Conservation (phyloP, 2,113 vertebrate species). For the Rhabdomys dilectus region DNA sequence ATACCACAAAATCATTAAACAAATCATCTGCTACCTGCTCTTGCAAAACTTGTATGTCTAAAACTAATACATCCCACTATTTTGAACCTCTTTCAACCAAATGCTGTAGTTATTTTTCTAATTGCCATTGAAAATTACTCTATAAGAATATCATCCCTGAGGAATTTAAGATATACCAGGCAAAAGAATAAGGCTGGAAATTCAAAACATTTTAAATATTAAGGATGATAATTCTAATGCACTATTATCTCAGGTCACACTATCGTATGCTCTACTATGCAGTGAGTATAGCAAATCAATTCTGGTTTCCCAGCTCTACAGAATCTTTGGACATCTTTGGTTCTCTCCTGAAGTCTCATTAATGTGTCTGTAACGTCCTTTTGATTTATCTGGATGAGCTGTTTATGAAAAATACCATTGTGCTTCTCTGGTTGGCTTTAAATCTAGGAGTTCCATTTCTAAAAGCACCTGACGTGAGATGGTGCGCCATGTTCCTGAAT, state of each 20-base stretch:
- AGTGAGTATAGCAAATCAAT: background rate
- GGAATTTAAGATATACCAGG: background rate
- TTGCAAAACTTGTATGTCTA: background rate
- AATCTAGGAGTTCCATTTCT: background rate
- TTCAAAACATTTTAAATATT: constrained; percentile 1
- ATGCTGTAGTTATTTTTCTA: background rate
- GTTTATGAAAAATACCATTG: background rate
- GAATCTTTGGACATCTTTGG: background rate
- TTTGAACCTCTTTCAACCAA: background rate
- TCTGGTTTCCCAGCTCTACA: background rate
- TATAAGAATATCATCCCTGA: background rate
- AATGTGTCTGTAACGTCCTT: background rate
- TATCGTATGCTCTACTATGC: background rate
- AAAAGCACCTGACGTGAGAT: background rate
- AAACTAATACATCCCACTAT: background rate
- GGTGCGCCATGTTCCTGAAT: background rate
- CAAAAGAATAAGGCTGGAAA: background rate
- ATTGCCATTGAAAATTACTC: background rate
- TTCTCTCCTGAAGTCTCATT: constrained; percentile 29
- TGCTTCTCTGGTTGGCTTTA: background rate
- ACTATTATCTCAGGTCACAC: background rate
- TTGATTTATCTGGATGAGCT: background rate
- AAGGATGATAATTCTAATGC: background rate
- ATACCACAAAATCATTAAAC: background rate
- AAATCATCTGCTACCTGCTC: background rate